These are phyloP conservation scores for Polyboroides typus DNA, from an alignment of 2,797 vertebrate species.

Conservation along the genomic window DNA sequence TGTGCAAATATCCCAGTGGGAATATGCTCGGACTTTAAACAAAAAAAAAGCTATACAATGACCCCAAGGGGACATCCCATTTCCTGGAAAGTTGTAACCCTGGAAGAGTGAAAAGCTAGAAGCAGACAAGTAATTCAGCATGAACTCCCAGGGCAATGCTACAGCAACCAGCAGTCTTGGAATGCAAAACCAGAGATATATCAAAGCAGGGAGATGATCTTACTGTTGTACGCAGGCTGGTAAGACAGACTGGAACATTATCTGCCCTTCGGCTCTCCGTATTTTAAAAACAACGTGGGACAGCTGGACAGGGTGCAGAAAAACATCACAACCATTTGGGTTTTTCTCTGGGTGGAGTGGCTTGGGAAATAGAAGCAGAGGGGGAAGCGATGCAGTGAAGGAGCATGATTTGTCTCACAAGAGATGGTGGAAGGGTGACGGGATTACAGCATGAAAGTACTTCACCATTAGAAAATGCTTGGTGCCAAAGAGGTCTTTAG, in stretches of 20 bases:
- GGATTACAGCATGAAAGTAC: neutral
- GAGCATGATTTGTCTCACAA: neutral
- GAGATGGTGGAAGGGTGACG: neutral
- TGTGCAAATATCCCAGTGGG: neutral
- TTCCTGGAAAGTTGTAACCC: conserved; percentile 17
- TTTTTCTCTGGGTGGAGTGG: neutral
- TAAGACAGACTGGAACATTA: neutral
- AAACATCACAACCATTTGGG: neutral
- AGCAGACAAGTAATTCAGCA: neutral
- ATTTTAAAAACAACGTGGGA: neutral
- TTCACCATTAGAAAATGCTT: neutral
- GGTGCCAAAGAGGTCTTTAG: neutral
- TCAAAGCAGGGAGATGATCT: neutral
- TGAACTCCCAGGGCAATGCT: neutral
- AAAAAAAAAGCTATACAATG: neutral
- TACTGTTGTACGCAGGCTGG: neutral
- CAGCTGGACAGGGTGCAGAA: neutral
- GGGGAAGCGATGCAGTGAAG: neutral
- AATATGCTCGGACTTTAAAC: neutral
- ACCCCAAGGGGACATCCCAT: neutral
- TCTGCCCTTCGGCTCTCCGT: neutral
- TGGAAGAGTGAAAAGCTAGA: neutral
- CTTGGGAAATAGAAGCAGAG: neutral
- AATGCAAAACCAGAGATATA: neutral
- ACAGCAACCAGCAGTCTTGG: neutral